Conservation (phyloP, 2,797 vertebrate genomes). For the Sebastes miniatus region DNA sequence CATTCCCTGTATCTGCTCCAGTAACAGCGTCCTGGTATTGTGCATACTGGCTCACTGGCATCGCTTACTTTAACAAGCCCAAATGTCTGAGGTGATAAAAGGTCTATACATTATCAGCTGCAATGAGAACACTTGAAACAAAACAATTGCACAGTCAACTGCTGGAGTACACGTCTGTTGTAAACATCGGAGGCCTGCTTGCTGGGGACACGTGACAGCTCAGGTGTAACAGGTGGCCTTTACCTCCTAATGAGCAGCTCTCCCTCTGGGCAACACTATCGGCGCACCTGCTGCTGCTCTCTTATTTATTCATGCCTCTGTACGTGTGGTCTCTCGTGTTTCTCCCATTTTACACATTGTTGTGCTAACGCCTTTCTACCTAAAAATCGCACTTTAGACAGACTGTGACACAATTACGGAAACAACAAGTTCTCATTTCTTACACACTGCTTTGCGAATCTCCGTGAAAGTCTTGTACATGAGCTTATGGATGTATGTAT, state of each 20-base stretch:
- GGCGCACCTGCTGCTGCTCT: slow-evolving; percentile 77
- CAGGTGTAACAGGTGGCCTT: slow-evolving; percentile 81
- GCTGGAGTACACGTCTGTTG: background rate
- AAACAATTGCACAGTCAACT: slow-evolving; percentile 12
- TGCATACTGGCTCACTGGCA: background rate
- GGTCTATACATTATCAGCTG: background rate
- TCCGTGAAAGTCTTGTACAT: background rate
- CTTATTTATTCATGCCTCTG: slow-evolving; percentile 75
- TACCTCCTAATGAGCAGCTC: slow-evolving; percentile 77
- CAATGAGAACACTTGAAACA: background rate
- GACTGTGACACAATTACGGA: background rate
- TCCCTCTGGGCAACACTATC: slow-evolving; percentile 77
- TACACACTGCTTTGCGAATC: background rate
- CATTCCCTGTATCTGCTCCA: background rate
- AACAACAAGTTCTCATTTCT: background rate
- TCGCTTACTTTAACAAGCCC: background rate
- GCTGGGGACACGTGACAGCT: slow-evolving; percentile 43
- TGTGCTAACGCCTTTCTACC: slow-evolving; percentile 30
- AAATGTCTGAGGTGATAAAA: background rate
- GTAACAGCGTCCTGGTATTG: background rate
- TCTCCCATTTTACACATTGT: slow-evolving; percentile 62
- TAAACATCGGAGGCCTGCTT: slow-evolving; percentile 45
- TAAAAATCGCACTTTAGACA: slow-evolving; percentile 19
- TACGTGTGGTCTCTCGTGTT: slow-evolving; percentile 70
- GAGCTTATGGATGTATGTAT: background rate